A percentile compares a stretch with the other conserved stretches of the same genome.
Conservation (phyloP, 2,888 invertebrate genomes). For the Taenaris catops region DNA sequence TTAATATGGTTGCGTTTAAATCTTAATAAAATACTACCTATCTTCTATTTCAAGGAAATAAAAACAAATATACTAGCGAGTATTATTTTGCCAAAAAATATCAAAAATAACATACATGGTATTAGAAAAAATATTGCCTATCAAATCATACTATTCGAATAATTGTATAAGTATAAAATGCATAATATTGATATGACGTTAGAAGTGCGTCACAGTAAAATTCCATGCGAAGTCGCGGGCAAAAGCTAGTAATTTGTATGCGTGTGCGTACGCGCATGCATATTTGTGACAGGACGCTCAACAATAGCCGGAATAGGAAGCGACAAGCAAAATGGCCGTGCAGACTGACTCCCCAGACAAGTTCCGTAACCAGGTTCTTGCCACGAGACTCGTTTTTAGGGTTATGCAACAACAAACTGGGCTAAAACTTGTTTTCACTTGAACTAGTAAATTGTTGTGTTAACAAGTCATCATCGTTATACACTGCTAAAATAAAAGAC, state of each 20-base stretch:
- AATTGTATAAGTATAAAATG: too few relatives aligned
- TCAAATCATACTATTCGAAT: too few relatives aligned
- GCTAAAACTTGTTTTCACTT: conserved; percentile 4
- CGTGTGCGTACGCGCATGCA: conserved; percentile 43
- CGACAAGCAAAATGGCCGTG: conserved; percentile 59
- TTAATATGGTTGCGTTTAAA: too few relatives aligned
- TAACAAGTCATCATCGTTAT: too few relatives aligned
- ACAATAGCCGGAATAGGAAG: conserved; percentile 79
- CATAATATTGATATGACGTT: too few relatives aligned
- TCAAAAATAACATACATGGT: too few relatives aligned
- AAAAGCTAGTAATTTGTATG: conserved; percentile 36
- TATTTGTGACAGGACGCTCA: conserved; percentile 63
- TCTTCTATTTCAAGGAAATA: too few relatives aligned
- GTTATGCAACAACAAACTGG: conserved; percentile 16
- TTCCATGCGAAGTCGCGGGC: conserved; percentile 26
- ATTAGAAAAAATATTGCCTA: too few relatives aligned
- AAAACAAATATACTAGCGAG: too few relatives aligned
- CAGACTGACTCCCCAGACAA: conserved; percentile 55
- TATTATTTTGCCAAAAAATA: too few relatives aligned
- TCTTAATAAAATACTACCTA: too few relatives aligned
- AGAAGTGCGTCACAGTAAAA: conserved; percentile 17
- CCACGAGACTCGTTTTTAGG: conserved; percentile 29
- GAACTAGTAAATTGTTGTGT: neutral
- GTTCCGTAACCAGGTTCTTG: conserved; percentile 66
- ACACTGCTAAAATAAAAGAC: too few relatives aligned